These are phyloP conservation scores for Edolisoma coerulescens DNA, from an alignment of 2,113 vertebrate species.

Conservation along the genomic window DNA sequence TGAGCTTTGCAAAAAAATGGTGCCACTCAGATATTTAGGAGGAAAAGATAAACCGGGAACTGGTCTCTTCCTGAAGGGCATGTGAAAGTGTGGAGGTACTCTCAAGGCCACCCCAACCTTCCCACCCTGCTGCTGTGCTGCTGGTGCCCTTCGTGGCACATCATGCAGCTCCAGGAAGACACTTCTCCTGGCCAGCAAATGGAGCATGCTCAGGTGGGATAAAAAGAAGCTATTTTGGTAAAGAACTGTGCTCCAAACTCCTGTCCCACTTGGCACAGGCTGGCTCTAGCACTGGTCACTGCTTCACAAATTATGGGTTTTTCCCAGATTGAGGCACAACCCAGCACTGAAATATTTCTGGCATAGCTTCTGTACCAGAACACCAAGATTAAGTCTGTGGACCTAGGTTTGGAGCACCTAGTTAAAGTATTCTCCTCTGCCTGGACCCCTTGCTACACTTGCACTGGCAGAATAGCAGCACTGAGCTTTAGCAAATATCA, in stretches of 20 bases:
- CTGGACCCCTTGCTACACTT: not conserved
- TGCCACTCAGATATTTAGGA: not conserved
- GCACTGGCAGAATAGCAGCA: not conserved
- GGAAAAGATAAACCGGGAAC: not conserved
- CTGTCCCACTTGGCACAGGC: not conserved
- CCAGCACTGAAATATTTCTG: not conserved
- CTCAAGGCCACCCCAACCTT: not conserved
- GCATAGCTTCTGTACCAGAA: not conserved
- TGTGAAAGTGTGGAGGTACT: not conserved
- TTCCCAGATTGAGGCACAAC: not conserved
- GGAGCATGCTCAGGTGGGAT: not conserved
- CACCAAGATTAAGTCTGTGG: not conserved
- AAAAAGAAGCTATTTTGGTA: not conserved
- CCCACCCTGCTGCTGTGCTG: not conserved
- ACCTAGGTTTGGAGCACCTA: not conserved
- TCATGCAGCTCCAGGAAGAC: not conserved
- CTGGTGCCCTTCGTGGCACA: fast-evolving
- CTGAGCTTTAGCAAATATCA: not conserved
- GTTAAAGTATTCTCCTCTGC: not conserved
- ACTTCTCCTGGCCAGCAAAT: not conserved
- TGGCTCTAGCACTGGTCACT: not conserved
- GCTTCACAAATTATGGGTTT: not conserved
- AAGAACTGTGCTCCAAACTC: not conserved
- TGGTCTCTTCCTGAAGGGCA: not conserved
- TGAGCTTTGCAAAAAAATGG: not conserved